phyloP scores from a whole-genome alignment of 2,113 vertebrate genomes.

The Scomber japonicus region DNA sequence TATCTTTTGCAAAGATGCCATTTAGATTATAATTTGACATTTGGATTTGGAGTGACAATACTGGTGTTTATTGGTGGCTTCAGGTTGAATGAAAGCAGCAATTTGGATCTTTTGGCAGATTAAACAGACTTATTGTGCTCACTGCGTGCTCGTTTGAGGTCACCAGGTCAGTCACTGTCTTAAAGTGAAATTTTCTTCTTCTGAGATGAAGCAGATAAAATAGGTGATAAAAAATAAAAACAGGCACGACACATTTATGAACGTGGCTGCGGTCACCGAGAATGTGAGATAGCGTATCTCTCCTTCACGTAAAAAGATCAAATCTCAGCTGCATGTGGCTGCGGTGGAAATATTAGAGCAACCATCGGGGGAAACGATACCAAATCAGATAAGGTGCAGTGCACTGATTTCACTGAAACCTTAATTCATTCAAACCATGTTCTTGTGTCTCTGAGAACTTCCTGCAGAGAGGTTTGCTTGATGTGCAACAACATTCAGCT shows the following conservation, averaged over 20 bases:
- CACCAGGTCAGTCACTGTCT: not conserved
- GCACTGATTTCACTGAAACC: no score
- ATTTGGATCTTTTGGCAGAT: no score
- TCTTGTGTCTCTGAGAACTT: not conserved
- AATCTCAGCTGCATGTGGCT: not conserved
- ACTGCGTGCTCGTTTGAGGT: not conserved
- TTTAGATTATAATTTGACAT: no score
- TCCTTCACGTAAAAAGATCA: not conserved
- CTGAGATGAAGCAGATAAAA: not conserved
- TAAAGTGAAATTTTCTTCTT: constrained; percentile 1
- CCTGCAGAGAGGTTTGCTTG: not conserved
- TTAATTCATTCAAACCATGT: not conserved
- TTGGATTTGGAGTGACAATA: not conserved
- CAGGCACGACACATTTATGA: not conserved
- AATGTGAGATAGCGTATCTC: no score
- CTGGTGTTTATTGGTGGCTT: not conserved
- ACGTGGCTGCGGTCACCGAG: not conserved
- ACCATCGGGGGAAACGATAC: not conserved
- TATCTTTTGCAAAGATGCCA: no score
- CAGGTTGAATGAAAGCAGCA: no score
- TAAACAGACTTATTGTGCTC: not conserved
- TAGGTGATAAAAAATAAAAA: constrained; percentile 14
- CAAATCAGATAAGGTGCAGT: not conserved
- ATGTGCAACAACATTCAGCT: not conserved
- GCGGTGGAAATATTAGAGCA: not conserved